These are phyloP conservation scores for Acanthurus lineatus DNA, from an alignment of 2,797 vertebrate genomes.

Conservation along the genomic window DNA sequence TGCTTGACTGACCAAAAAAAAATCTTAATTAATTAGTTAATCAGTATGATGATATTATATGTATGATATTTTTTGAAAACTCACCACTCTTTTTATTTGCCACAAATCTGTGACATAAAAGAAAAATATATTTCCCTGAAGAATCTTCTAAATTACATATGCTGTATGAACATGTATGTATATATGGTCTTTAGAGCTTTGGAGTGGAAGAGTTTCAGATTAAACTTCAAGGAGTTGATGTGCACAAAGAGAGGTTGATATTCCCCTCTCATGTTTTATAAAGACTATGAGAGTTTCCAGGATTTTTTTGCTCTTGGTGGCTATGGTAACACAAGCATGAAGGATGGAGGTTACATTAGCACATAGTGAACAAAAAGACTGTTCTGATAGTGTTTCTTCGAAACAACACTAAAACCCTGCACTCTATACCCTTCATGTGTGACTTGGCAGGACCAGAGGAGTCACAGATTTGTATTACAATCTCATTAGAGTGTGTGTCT, in stretches of 20 bases:
- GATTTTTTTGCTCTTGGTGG: neutral
- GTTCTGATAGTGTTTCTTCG: constrained; percentile 8
- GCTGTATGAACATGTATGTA: neutral
- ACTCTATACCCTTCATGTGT: neutral
- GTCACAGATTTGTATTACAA: neutral
- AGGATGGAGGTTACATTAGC: neutral
- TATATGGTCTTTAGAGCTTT: neutral
- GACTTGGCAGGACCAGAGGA: neutral
- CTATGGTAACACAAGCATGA: neutral
- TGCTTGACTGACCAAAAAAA: too few relatives aligned
- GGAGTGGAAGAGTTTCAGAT: neutral
- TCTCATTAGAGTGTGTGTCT: constrained; percentile 22
- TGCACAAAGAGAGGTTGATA: neutral
- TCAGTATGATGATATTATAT: too few relatives aligned
- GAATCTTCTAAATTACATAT: neutral
- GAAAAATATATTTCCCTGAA: neutral
- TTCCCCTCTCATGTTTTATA: constrained; percentile 38
- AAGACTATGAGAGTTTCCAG: constrained; percentile 5
- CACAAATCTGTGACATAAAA: too few relatives aligned
- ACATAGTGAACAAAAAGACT: neutral
- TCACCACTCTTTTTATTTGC: too few relatives aligned
- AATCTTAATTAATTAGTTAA: too few relatives aligned
- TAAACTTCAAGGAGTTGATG: neutral
- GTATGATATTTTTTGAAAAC: too few relatives aligned
- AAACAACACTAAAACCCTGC: too few relatives aligned